A percentile compares a stretch with the other conserved stretches of the same genome.
Evolutionary conservation across 2,113 vertebrate species (phyloP).

Genomic region (Choloepus hoffmanni): DNA sequence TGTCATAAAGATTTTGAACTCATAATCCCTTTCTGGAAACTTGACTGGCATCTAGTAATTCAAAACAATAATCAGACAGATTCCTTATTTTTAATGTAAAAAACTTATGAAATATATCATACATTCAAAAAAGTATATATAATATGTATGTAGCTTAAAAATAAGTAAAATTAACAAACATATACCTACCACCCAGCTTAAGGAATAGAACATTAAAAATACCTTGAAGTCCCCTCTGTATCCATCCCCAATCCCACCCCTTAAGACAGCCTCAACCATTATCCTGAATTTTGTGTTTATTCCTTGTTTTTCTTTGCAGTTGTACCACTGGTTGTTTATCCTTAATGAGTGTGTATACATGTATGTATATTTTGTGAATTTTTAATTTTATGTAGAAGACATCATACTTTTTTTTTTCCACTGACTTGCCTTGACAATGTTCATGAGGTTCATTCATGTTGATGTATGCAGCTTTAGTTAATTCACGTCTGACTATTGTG

Average conservation of each 20-base stretch:
- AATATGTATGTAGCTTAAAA: neutral
- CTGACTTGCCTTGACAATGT: neutral
- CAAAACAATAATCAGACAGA: constrained; percentile 5
- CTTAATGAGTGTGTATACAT: fast-evolving
- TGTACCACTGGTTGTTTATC: neutral
- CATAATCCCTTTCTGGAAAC: constrained; percentile 17
- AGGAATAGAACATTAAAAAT: neutral
- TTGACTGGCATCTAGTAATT: neutral
- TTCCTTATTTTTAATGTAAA: constrained; percentile 14
- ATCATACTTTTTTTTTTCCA: neutral
- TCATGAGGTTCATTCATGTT: neutral
- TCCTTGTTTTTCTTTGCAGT: neutral
- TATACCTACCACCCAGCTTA: neutral
- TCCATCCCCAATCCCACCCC: neutral
- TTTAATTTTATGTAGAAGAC: neutral
- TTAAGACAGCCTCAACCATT: neutral
- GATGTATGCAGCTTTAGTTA: neutral
- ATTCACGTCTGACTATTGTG: neutral
- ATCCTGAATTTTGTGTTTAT: neutral
- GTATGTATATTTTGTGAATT: neutral
- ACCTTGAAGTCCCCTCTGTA: neutral
- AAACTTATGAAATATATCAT: neutral
- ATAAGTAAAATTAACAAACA: neutral
- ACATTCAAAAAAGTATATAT: neutral
- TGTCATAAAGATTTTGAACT: neutral